Evolutionary conservation across 2,888 invertebrate species (phyloP).

Genomic region (Loripinus fragilis): DNA sequence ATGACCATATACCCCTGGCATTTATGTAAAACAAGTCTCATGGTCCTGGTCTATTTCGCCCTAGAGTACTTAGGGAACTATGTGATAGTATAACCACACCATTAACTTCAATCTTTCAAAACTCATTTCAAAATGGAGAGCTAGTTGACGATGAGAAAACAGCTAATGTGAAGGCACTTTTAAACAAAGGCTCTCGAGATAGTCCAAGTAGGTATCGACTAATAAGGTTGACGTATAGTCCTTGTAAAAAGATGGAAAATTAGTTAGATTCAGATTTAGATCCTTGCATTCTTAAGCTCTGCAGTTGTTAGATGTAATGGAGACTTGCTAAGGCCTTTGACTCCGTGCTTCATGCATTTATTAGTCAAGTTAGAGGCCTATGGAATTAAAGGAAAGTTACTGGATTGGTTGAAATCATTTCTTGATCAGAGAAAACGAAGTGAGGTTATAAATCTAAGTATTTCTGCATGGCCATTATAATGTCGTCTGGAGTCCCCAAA

Average conservation of each 20-base stretch:
- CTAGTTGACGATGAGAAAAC: slow-evolving; percentile 3
- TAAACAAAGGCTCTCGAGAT: slow-evolving; percentile 18
- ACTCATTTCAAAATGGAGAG: background rate
- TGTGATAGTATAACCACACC: background rate
- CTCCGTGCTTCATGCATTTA: too few species aligned
- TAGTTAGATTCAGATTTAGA: slow-evolving; percentile 35
- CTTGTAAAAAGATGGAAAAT: slow-evolving; percentile 36
- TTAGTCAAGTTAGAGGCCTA: too few species aligned
- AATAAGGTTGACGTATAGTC: slow-evolving; percentile 15
- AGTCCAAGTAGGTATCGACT: background rate
- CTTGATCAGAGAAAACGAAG: slow-evolving; percentile 28
- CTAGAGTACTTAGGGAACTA: slow-evolving; percentile 13
- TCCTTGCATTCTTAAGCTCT: slow-evolving; percentile 22
- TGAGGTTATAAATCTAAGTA: slow-evolving; percentile 22
- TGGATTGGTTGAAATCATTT: slow-evolving; percentile 34
- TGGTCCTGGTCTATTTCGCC: slow-evolving; percentile 22
- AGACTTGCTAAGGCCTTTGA: slow-evolving; percentile 25
- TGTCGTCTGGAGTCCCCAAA: slow-evolving; percentile 46
- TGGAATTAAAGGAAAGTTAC: slow-evolving; percentile 27
- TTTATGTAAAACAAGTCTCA: slow-evolving; percentile 4
- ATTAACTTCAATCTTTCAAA: slow-evolving; percentile 7
- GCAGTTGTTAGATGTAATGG: slow-evolving; percentile 31
- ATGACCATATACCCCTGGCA: too few species aligned
- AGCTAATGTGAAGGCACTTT: slow-evolving; percentile 9
- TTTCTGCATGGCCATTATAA: slow-evolving; percentile 31